Evolutionary conservation across 2,888 invertebrate species (phyloP).

Genomic region (Drosophila dives): DNA sequence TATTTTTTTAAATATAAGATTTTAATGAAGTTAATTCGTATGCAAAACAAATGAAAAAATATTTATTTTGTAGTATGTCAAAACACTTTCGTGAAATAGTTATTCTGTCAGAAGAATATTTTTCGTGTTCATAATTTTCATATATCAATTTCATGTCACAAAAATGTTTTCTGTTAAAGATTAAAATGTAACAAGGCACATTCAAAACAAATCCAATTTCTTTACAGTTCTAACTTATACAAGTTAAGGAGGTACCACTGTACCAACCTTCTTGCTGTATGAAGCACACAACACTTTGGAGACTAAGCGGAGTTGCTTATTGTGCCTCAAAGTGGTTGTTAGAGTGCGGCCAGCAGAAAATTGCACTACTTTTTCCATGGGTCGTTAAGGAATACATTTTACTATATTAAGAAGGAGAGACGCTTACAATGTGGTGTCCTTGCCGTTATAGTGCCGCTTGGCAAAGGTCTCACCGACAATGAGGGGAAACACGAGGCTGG

Average conservation of each 20-base stretch:
- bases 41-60: neutral
- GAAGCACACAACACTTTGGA: slow-evolving; percentile 47
- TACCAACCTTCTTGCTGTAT: slow-evolving; percentile 10
- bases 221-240: neutral
- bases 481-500: slow-evolving; percentile 96
- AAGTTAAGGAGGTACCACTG: neutral
- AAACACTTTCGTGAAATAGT: neutral
- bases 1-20: neutral
- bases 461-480: slow-evolving; percentile 99
- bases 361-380: slow-evolving; percentile 34
- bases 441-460: slow-evolving; percentile 86
- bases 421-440: slow-evolving; percentile 46
- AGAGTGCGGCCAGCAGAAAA: slow-evolving; percentile 38
- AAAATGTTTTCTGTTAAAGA: neutral
- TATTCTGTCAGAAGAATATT: neutral
- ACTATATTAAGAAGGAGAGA: slow-evolving; percentile 23
- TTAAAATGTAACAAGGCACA: neutral
- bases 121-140: no score
- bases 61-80: neutral
- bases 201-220: neutral
- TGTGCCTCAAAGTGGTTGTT: slow-evolving; percentile 43
- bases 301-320: slow-evolving; percentile 37
- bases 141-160: no score
- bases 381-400: slow-evolving; percentile 45
- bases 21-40: neutral